Evolutionary conservation across 2,888 invertebrate species (phyloP), one percentile per base, ranked within the genome.

Genomic region (Nemurella pictetii): DNA sequence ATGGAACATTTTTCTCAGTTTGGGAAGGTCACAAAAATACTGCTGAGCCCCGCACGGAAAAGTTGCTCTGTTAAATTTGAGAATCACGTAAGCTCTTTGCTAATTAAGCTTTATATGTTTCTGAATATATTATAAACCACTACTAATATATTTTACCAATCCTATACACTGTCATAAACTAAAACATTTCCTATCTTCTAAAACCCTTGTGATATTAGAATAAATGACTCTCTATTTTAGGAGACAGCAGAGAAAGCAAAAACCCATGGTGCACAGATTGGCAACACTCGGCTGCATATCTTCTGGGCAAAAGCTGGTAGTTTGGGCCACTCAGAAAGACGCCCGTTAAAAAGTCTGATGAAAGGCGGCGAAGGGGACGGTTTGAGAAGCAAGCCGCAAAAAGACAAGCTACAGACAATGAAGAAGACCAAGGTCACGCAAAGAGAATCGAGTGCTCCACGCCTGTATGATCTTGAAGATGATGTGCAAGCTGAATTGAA

Each of bases 21-120:
- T 91, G 97, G 97, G 0, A 92, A 91, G 74, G 93, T 96, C 0
- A 92, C 92, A 20, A 93, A 93, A 86, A 93, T 96, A 83, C 92
- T 93, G 72, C 90, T 95, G 83, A 92, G 93, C 83, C 93, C 94
- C 0, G 94, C 93, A 85, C 93, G 93, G 83, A 92, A 92, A 85
- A 92, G 92, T 87, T 95, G 96, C 87, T 93, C 93, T 0, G 92
- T 96, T 9, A 94, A 94, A 88, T 97, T 95, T 90, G 92, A 93
- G 74, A 93, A 91, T 72, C 92, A 93, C 83, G 91, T 89, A 87
- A 87, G 87, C n/a, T n/a, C n/a, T n/a, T n/a, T n/a, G n/a, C n/a
- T n/a, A n/a, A n/a, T n/a, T n/a, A n/a, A n/a, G n/a, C n/a, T n/a
- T n/a, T n/a, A n/a, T n/a, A n/a, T n/a, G n/a, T n/a, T n/a, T n/a